Base-by-base conservation (phyloP, 2,797 vertebrate species). In the Chromis chromis region DNA sequence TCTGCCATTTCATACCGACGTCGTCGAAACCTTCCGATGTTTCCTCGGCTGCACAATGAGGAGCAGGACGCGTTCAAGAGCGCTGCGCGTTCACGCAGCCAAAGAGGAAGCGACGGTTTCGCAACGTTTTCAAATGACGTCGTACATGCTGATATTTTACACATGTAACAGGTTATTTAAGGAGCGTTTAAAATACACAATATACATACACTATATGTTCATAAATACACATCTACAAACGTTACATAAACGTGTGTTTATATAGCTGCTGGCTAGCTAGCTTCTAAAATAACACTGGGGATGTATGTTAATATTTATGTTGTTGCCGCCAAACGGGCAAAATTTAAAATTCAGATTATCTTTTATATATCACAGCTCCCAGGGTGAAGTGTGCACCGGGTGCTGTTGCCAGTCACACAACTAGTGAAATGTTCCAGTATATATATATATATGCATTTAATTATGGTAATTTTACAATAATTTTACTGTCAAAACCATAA, bases 1-100 rank as follows among this genome's bases (percentile, higher is more conserved):
- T 93, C 91, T 93, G 94, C 93, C 91, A 90, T 92, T 92, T 92
- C 92, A 91, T 87, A 91, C 74, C 86, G 83, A 84, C 86, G 92
- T 91, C 91, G 92, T 86, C 92, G 76, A 87, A 91, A 85, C 78
- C 85, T 65, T 76, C 81, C 88, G 91, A 88, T 57, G 89, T 87
- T 91, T 86, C 85, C 88, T 91, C 87, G 50, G 90, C 89, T 79
- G 89, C 92, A 88, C 91, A 90, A 88, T 86, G 84, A 90, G 86
- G 27, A 73, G 11, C 69, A 65, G 65, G 82, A 61, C 16, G 14
- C 85, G 88, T 93, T 93, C 92, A 91, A 89, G 82, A 89, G 5
- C 82, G 66, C 52, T 82, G 78, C 69, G 79, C 78, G 82, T 82
- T 86, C 39, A 82, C 87, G 84, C 40, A n/a, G 65, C 40, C 46